phyloP scores from a whole-genome alignment of 2,888 invertebrate genomes.

The Trichopria drosophilae region DNA sequence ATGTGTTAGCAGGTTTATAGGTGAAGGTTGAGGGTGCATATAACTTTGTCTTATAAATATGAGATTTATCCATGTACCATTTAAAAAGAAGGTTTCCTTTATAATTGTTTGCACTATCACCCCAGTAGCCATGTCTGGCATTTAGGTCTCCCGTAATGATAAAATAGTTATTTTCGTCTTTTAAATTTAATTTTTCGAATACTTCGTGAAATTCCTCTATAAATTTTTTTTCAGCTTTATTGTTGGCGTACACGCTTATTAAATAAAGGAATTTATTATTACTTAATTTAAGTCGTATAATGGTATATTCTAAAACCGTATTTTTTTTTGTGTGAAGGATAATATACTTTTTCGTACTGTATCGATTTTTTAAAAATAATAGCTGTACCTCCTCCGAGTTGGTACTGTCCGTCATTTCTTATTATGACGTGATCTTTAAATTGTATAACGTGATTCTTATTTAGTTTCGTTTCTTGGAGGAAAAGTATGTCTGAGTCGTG shows the following conservation, averaged over 20 bases:
- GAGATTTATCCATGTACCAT: slow-evolving; percentile 13
- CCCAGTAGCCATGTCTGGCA: slow-evolving; percentile 17
- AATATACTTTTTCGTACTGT: background rate
- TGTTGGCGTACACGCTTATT: slow-evolving; percentile 25
- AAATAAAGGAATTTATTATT: slow-evolving; percentile 13
- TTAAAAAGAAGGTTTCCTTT: slow-evolving; percentile 12
- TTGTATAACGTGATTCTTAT: too few relatives aligned
- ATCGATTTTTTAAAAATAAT: slow-evolving; percentile 21
- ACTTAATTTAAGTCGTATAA: slow-evolving; percentile 10
- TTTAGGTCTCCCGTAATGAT: slow-evolving; percentile 33
- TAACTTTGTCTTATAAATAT: slow-evolving; percentile 1
- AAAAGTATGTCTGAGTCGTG: too few relatives aligned
- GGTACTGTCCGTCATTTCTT: too few relatives aligned
- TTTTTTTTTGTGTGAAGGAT: background rate
- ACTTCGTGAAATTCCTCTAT: slow-evolving; percentile 24
- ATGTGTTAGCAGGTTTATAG: slow-evolving; percentile 18
- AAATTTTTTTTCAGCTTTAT: slow-evolving; percentile 23
- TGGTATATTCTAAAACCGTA: slow-evolving; percentile 20
- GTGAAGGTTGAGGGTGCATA: slow-evolving; percentile 11
- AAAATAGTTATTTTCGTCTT: slow-evolving; percentile 14
- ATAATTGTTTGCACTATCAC: slow-evolving; percentile 1
- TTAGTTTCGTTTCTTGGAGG: too few relatives aligned
- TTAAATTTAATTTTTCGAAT: slow-evolving; percentile 10
- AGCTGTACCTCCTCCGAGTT: slow-evolving; percentile 31
- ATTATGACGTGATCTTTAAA: too few relatives aligned